Conservation (phyloP, 1,140 invertebrate genomes). For the Lepidurus couesii region DNA sequence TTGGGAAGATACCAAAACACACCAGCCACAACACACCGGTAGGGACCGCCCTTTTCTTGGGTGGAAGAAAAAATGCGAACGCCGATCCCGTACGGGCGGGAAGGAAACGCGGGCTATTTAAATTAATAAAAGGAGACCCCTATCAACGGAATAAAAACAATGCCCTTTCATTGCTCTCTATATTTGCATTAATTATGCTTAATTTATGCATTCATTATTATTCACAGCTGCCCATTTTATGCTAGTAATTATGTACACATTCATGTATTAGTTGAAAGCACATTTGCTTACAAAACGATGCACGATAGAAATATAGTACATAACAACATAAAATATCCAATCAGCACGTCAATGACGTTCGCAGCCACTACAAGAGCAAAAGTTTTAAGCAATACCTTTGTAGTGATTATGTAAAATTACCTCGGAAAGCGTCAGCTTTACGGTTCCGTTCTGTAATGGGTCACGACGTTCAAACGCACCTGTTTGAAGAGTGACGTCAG, state of each 20-base stretch:
- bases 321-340: neutral
- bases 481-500: slow-evolving; percentile 46
- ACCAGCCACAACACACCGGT: slow-evolving; percentile 13
- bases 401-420: slow-evolving; percentile 47
- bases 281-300: neutral
- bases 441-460: slow-evolving; percentile 69
- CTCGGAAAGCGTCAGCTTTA: slow-evolving; percentile 72
- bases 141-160: neutral
- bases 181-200: neutral
- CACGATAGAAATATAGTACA: neutral
- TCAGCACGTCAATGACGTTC: slow-evolving; percentile 66
- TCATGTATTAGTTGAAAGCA: neutral
- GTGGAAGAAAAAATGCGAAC: neutral
- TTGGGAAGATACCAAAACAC: neutral
- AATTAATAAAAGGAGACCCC: neutral
- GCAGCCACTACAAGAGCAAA: slow-evolving; percentile 59
- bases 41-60: slow-evolving; percentile 1
- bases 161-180: neutral
- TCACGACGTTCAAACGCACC: slow-evolving; percentile 75
- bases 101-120: slow-evolving; percentile 8
- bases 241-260: neutral
- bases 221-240: neutral
- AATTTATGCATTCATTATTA: neutral
- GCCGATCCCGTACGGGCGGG: neutral
- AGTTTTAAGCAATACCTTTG: slow-evolving; percentile 26